These are phyloP conservation scores for Erinaceus europaeus DNA, from an alignment of 2,113 vertebrate genomes.

Conservation along the genomic window DNA sequence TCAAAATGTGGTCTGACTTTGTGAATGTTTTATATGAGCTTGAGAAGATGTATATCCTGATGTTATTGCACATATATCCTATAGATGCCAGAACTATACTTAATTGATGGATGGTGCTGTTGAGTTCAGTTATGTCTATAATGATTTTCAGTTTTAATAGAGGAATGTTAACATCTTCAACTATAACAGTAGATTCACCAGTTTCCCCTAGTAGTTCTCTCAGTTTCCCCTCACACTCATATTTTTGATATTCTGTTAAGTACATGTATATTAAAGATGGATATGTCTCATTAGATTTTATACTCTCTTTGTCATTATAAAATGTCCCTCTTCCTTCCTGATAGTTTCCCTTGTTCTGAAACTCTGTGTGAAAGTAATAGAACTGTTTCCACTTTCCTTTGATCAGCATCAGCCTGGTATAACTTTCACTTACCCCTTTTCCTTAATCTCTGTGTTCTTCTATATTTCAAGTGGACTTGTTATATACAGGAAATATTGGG, in stretches of 20 bases:
- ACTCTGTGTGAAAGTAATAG: not conserved
- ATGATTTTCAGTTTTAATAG: not conserved
- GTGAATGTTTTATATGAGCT: not conserved
- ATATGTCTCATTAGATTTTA: not conserved
- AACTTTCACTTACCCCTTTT: not conserved
- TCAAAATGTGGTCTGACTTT: not conserved
- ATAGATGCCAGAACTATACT: not conserved
- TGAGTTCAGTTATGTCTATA: not conserved
- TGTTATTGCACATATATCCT: not conserved
- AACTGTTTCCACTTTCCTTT: not conserved
- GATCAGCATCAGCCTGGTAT: not conserved
- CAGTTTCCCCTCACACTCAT: not conserved
- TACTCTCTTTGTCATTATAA: not conserved
- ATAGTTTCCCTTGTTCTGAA: not conserved
- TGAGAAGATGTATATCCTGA: not conserved
- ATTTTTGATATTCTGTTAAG: not conserved
- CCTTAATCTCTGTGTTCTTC: not conserved
- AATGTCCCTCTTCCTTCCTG: not conserved
- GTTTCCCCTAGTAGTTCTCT: not conserved
- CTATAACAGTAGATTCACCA: not conserved
- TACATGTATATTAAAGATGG: not conserved
- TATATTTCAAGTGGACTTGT: not conserved
- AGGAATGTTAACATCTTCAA: not conserved
- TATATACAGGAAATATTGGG: too few relatives aligned
- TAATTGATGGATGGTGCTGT: not conserved